Base-by-base conservation (phyloP, 2,113 vertebrate species). In the Glaucomys volans region DNA sequence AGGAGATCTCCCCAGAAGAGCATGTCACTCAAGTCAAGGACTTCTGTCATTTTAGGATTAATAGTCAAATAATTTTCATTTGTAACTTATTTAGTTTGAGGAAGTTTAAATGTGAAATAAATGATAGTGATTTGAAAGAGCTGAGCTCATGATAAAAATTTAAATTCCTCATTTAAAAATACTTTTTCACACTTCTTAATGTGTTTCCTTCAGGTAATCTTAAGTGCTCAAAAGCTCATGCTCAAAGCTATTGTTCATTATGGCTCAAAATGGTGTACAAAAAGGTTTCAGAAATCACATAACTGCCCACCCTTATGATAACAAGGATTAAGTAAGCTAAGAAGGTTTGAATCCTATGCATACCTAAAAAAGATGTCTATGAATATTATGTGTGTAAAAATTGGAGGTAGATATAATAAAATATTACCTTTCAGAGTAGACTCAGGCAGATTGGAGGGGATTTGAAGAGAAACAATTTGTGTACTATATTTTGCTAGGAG, bases 131-230 rank as follows among this genome's bases (percentile, higher is more conserved):
- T 18, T 89, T n/a, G 50, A 16, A 54, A 50, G 26, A 91, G 3
- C 12, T 10, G 26, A 59, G 17, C 3, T n/a, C 16, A 44, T 8
- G 1, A n/a, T 42, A 37, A 80, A 50, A 2, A 69, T 50, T 71
- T 69, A 80, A 30, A 80, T 52, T 94, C 13, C 22, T 88, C 8
- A 50, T 77, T 35, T 94, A 37, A 62, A 94, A 50, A 67, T 75
- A 83, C 52, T 6, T 79, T 83, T 35, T 64, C 40, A 85, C 3
- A 30, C 9, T 18, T 30, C 16, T 66, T 28, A 67, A 14, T 80
- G 28, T 3, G 12, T 82, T 24, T 84, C 69, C 30, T 26, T 44
- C 50, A 71, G 42, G 32, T 83, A 86, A 28, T n/a, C 3, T 82
- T 87, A 20, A 82, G 16, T 26, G 30, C 35, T 18, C 50, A 47